A percentile compares a stretch with the other conserved stretches of the same genome.
Conservation (phyloP, 2,888 invertebrate species). For the Ommatoiulus sabulosus region DNA sequence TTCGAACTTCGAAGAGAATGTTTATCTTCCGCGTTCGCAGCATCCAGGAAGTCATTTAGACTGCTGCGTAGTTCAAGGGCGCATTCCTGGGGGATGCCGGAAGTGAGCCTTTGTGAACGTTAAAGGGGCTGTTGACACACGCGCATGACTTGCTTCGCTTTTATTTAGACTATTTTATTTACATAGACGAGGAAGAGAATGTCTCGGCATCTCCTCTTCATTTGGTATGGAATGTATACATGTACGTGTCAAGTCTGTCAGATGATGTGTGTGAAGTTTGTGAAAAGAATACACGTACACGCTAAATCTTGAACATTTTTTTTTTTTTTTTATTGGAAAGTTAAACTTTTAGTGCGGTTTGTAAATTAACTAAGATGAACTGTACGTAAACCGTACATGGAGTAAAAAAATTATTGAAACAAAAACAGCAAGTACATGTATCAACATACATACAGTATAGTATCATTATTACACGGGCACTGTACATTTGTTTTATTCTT, state of each 20-base stretch:
- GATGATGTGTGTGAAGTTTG: no score
- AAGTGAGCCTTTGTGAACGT: neutral
- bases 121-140: conserved; percentile 1
- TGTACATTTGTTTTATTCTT: no score
- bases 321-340: no score
- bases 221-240: neutral
- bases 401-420: no score
- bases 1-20: neutral
- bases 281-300: no score
- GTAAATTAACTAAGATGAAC: no score
- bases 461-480: no score
- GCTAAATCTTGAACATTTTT: no score
- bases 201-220: neutral
- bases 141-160: neutral
- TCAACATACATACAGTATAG: no score
- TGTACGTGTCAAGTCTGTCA: neutral
- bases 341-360: no score
- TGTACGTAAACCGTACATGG: no score
- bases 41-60: conserved; percentile 16
- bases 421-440: no score
- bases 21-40: neutral
- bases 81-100: conserved; percentile 2
- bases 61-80: conserved; percentile 37
- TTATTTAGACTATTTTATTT: neutral
- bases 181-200: neutral